phyloP scores from a whole-genome alignment of 1,140 invertebrate genomes.

The Drosophila truncata region DNA sequence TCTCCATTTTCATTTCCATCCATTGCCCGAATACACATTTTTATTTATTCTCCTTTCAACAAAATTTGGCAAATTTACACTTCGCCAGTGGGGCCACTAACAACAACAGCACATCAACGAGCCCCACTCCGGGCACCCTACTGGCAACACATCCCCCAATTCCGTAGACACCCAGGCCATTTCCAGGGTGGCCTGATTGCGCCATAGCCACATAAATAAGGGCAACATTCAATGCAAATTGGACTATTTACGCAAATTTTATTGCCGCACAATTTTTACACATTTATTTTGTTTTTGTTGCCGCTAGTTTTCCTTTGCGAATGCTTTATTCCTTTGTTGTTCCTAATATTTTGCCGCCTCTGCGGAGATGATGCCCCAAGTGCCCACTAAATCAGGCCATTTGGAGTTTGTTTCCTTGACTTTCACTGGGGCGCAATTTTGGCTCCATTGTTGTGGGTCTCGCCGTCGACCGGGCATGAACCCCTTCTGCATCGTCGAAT shows the following conservation, averaged over 20 bases:
- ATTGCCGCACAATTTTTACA: conserved; percentile 79
- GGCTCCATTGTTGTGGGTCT: conserved; percentile 26
- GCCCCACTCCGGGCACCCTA: conserved; percentile 3
- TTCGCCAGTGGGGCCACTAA: conserved; percentile 43
- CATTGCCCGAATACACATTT: conserved; percentile 48
- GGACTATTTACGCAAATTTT: conserved; percentile 84
- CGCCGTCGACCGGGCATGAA: conserved; percentile 29
- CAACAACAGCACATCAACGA: conserved; percentile 28
- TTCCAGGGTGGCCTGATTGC: conserved; percentile 44
- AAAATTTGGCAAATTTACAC: conserved; percentile 82
- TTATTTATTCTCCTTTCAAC: conserved; percentile 72
- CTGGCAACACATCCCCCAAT: conserved; percentile 22
- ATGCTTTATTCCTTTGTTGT: conserved; percentile 59
- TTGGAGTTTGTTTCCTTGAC: conserved; percentile 56
- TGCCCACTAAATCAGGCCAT: conserved; percentile 78
- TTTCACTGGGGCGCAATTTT: conserved; percentile 46
- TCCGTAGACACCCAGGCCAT: conserved; percentile 23
- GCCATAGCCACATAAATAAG: conserved; percentile 73
- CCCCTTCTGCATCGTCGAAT: conserved; percentile 61
- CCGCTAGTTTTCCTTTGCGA: conserved; percentile 41
- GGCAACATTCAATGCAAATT: conserved; percentile 81
- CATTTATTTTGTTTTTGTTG: conserved; percentile 74
- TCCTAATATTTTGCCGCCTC: conserved; percentile 37
- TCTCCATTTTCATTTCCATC: conserved; percentile 27
- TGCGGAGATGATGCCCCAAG: conserved; percentile 54